Evolutionary conservation across 2,888 invertebrate species (phyloP).

Genomic region (Teinopalpus imperialis): DNA sequence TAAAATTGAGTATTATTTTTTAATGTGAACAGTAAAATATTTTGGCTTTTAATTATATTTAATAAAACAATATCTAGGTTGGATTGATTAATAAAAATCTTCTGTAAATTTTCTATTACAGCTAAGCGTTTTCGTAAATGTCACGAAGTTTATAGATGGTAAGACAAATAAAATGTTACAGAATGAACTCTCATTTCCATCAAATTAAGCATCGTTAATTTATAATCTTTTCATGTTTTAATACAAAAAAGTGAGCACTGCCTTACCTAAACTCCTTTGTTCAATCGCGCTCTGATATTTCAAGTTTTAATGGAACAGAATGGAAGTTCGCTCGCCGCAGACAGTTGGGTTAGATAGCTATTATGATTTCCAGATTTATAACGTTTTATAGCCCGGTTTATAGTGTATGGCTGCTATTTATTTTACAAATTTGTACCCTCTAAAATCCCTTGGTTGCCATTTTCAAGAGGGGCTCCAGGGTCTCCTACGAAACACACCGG

Average conservation of each 20-base stretch:
- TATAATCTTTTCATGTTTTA: constrained; percentile 14
- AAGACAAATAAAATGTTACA: background rate
- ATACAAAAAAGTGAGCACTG: constrained; percentile 11
- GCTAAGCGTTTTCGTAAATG: background rate
- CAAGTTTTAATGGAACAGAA: constrained; percentile 15
- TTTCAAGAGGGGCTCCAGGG: too few relatives aligned
- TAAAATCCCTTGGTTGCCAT: too few relatives aligned
- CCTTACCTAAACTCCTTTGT: constrained; percentile 6
- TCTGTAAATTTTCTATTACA: too few relatives aligned
- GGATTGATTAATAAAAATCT: too few relatives aligned
- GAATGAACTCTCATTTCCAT: background rate
- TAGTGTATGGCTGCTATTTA: too few relatives aligned
- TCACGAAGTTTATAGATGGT: background rate
- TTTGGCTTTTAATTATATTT: too few relatives aligned
- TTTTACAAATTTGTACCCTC: too few relatives aligned
- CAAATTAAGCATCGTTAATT: constrained; percentile 12
- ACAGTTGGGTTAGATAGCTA: constrained; percentile 4
- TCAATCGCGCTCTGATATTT: constrained; percentile 21
- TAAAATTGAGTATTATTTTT: too few relatives aligned
- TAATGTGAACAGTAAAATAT: too few relatives aligned
- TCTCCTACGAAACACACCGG: too few relatives aligned
- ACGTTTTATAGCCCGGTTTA: too few relatives aligned
- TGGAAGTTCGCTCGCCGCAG: constrained; percentile 7
- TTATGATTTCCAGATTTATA: constrained; percentile 11
- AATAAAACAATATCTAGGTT: too few relatives aligned